Evolutionary conservation across 1,140 invertebrate genomes (phyloP).

Genomic region (Psix sp.): DNA sequence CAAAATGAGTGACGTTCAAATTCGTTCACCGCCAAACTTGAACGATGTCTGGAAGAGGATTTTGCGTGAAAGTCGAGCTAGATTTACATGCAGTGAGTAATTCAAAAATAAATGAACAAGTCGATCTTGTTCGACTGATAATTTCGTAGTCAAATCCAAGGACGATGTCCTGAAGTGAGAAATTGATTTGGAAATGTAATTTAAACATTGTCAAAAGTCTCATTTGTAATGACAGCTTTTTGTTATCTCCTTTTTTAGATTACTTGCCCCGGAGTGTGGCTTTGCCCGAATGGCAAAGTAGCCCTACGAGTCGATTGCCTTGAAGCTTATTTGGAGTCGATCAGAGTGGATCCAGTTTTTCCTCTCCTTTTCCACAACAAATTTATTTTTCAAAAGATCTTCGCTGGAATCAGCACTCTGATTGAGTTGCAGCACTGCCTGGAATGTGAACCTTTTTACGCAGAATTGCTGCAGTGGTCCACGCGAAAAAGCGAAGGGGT

Average conservation of each 20-base stretch:
- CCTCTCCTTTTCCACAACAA: slow-evolving; percentile 81
- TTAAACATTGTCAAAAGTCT: slow-evolving; percentile 6
- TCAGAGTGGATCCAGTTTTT: slow-evolving; percentile 79
- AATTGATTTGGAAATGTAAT: background rate
- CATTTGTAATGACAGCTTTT: background rate
- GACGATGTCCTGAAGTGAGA: background rate
- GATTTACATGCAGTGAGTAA: slow-evolving; percentile 73
- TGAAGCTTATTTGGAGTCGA: slow-evolving; percentile 80
- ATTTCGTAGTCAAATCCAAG: background rate
- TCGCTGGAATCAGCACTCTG: slow-evolving; percentile 76
- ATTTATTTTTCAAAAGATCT: slow-evolving; percentile 82
- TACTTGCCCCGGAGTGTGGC: slow-evolving; percentile 85
- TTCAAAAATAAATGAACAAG: slow-evolving; percentile 6
- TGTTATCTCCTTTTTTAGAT: slow-evolving; percentile 73
- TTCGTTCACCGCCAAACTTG: slow-evolving; percentile 27
- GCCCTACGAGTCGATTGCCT: slow-evolving; percentile 80
- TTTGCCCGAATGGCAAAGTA: slow-evolving; percentile 84
- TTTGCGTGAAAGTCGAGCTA: slow-evolving; percentile 71
- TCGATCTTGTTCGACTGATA: background rate
- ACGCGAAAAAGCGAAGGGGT: slow-evolving; percentile 71
- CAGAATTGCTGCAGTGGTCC: slow-evolving; percentile 82
- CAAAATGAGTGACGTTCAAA: slow-evolving; percentile 9
- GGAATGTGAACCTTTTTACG: slow-evolving; percentile 79
- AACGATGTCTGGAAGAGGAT: slow-evolving; percentile 71
- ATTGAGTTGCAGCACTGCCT: slow-evolving; percentile 70